Evolutionary conservation across 2,113 vertebrate species (phyloP).

Genomic region (Carassius carassius): DNA sequence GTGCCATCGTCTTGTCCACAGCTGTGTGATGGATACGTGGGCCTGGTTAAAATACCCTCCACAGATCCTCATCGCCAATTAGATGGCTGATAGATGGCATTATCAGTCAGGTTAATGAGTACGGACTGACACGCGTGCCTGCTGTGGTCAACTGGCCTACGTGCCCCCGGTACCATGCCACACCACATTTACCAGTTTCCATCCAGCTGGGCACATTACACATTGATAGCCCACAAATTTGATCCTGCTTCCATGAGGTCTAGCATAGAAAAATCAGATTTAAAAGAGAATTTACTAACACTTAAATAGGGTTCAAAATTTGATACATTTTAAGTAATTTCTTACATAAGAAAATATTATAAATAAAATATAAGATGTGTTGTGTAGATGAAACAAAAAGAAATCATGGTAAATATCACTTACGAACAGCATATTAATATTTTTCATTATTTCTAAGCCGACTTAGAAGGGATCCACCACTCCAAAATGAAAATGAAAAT

Average conservation of each 20-base stretch:
- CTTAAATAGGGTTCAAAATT: neutral
- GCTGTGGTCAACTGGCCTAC: constrained; percentile 50
- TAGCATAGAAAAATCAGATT: neutral
- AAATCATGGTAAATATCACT: neutral
- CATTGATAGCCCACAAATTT: constrained; percentile 19
- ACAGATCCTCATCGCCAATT: constrained; percentile 76
- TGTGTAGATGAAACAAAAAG: neutral
- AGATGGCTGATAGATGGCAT: constrained; percentile 75
- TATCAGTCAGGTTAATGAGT: constrained; percentile 82
- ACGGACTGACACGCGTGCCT: constrained; percentile 50
- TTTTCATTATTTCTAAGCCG: neutral
- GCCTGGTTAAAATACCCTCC: constrained; percentile 77
- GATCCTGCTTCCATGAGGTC: neutral
- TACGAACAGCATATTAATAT: neutral
- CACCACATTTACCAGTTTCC: constrained; percentile 22
- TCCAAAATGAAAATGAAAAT: too few species aligned
- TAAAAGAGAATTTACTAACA: neutral
- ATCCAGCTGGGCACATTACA: constrained; percentile 34
- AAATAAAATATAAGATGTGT: too few species aligned
- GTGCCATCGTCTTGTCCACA: constrained; percentile 57
- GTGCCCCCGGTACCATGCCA: constrained; percentile 13
- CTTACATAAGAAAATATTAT: too few species aligned
- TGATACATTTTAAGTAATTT: too few species aligned
- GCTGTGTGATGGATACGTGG: constrained; percentile 66
- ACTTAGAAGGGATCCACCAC: too few species aligned